Base-by-base conservation (phyloP, 2,113 vertebrate genomes). In the Taurulus bubalis region DNA sequence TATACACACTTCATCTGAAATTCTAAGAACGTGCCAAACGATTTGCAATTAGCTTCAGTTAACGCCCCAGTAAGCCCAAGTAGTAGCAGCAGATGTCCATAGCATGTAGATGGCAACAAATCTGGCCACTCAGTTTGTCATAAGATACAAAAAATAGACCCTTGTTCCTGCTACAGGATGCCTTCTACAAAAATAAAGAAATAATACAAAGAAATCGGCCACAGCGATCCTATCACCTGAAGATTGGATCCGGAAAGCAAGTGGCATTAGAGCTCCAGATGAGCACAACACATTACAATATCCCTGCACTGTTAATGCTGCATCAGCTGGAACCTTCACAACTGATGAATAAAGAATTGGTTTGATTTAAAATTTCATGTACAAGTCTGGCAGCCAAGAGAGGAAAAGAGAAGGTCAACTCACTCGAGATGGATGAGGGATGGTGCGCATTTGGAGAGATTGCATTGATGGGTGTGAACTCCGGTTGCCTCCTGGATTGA, bases 321-420 rank as follows among this genome's bases (percentile, higher is more conserved):
- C 77, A 77, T 70, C 47, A 70, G 47, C 69, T 77, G 51, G 20
- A 62, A 79, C 65, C 47, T 5, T 28, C 26, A 67, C 67, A 71
- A 79, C 81, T 49, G 71, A 69, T 75, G 34, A 81, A 74, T 77
- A 63, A 85, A 81, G 18, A 58, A 59, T 56, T 63, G 15, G 7
- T 70, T 75, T 81, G 11, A 55, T 85, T 79, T 70, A 51, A 73
- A 71, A 72, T 38, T 81, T 15, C 12, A 79, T 77, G 60, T 59
- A n/a, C 49, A 56, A 47, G 15, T 77, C 45, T 58, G 1, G 3
- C 22, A 77, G 77, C 68, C 74, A 65, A 69, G 73, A 49, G 38
- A 56, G 56, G 55, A 78, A 58, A 45, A 18, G 2, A 38, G 36
- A 34, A 69, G 66, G 73, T 79, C 56, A 58, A 28, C 10, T 16